phyloP scores from a whole-genome alignment of 2,888 invertebrate genomes.

The Junonia oenone region DNA sequence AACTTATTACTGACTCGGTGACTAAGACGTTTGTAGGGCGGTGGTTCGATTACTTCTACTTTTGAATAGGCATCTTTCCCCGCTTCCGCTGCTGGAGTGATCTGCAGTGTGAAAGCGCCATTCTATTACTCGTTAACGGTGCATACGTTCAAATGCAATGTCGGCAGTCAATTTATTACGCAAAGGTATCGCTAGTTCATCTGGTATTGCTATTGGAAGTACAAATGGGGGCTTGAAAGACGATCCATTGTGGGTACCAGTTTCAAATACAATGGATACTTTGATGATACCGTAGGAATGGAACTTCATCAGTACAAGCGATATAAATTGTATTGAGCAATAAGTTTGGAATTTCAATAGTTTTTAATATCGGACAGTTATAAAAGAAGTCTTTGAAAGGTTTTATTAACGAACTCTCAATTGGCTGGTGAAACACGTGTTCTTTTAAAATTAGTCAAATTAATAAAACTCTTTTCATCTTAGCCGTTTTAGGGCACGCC shows the following conservation, averaged over 20 bases:
- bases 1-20: constrained; percentile 4
- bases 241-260: constrained; percentile 30
- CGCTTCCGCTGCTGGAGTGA: constrained; percentile 6
- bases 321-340: constrained; percentile 9
- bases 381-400: background rate
- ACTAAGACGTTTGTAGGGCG: constrained; percentile 11
- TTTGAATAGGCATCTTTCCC: constrained; percentile 6
- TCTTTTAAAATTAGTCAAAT: background rate
- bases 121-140: constrained; percentile 46
- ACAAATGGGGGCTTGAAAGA: constrained; percentile 41
- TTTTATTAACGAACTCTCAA: background rate
- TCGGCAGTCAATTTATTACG: constrained; percentile 65
- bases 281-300: constrained; percentile 26
- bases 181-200: constrained; percentile 53
- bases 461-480: background rate
- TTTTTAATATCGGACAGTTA: background rate
- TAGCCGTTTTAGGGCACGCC: background rate
- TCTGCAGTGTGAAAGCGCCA: constrained; percentile 23
- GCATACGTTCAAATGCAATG: constrained; percentile 48
- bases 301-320: constrained; percentile 11
- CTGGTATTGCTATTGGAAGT: constrained; percentile 38
- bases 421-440: background rate
- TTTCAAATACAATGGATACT: constrained; percentile 32
- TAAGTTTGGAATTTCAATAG: constrained; percentile 11
- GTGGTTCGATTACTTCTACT: constrained; percentile 8